Evolutionary conservation across 1,140 invertebrate species (phyloP).

Genomic region (Papilio dardanus): DNA sequence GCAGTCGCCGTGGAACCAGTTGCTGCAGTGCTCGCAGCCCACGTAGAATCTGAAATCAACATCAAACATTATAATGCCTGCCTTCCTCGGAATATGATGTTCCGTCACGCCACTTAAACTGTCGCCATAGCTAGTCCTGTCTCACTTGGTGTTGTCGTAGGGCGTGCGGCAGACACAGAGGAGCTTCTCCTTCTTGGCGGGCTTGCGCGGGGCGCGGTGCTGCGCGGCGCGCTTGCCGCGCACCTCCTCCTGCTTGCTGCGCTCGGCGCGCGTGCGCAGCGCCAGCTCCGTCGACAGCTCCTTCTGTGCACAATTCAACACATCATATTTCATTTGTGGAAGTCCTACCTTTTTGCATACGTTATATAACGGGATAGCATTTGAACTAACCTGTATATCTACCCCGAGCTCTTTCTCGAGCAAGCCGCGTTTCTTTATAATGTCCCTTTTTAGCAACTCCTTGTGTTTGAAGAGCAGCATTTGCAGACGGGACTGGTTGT

Average conservation of each 20-base stretch:
- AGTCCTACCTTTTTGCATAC: too few species aligned
- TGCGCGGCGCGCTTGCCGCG: conserved; percentile 52
- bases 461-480: conserved; percentile 92
- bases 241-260: conserved; percentile 88
- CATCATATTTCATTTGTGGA: neutral
- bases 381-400: conserved; percentile 89
- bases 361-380: neutral
- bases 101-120: too few species aligned
- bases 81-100: neutral
- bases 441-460: conserved; percentile 96
- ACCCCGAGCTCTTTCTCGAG: conserved; percentile 95
- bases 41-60: conserved; percentile 93
- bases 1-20: conserved; percentile 99
- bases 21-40: conserved; percentile 97
- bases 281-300: conserved; percentile 88
- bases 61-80: conserved; percentile 2
- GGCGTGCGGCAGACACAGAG: conserved; percentile 97
- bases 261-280: conserved; percentile 86
- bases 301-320: conserved; percentile 79
- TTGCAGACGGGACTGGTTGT: conserved; percentile 83
- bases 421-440: conserved; percentile 93
- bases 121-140: neutral
- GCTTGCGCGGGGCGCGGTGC: conserved; percentile 58
- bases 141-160: conserved; percentile 95
- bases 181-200: conserved; percentile 90